Evolutionary conservation across 2,888 invertebrate species (phyloP).

Genomic region (Temnothorax ravouxi): DNA sequence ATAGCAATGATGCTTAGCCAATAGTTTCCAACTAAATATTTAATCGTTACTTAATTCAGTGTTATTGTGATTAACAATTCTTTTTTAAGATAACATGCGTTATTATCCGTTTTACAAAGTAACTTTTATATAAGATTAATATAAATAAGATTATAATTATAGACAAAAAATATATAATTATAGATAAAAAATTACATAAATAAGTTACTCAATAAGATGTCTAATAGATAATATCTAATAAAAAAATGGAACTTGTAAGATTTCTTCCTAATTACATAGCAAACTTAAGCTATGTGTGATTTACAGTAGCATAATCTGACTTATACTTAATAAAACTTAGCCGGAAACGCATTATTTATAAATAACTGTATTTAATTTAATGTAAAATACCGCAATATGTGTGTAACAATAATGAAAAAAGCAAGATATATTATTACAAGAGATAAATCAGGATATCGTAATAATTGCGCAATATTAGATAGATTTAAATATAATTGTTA

Average conservation of each 20-base stretch:
- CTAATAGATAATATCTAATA: slow-evolving; percentile 74
- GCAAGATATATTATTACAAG: slow-evolving; percentile 65
- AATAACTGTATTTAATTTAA: slow-evolving; percentile 65
- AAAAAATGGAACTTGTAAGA: slow-evolving; percentile 64
- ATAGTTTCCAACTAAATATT: slow-evolving; percentile 28
- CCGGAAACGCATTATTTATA: slow-evolving; percentile 63
- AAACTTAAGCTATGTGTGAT: slow-evolving; percentile 82
- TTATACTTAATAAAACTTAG: slow-evolving; percentile 79
- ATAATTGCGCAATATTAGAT: slow-evolving; percentile 62
- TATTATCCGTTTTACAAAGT: neutral
- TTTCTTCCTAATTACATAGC: slow-evolving; percentile 76
- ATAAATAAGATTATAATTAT: slow-evolving; percentile 16
- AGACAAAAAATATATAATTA: too few relatives aligned
- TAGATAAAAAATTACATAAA: slow-evolving; percentile 63
- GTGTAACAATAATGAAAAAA: slow-evolving; percentile 56
- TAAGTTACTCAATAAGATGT: slow-evolving; percentile 54
- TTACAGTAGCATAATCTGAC: slow-evolving; percentile 79
- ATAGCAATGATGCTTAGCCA: slow-evolving; percentile 12
- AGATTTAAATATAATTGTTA: slow-evolving; percentile 53
- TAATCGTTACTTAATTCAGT: slow-evolving; percentile 12
- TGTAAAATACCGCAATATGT: slow-evolving; percentile 64
- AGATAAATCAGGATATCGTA: slow-evolving; percentile 42
- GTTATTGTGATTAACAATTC: slow-evolving; percentile 4
- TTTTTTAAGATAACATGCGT: neutral
- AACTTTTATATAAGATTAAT: slow-evolving; percentile 26